Evolutionary conservation across 2,113 vertebrate genomes (phyloP).

Genomic region (Hoplias malabaricus): DNA sequence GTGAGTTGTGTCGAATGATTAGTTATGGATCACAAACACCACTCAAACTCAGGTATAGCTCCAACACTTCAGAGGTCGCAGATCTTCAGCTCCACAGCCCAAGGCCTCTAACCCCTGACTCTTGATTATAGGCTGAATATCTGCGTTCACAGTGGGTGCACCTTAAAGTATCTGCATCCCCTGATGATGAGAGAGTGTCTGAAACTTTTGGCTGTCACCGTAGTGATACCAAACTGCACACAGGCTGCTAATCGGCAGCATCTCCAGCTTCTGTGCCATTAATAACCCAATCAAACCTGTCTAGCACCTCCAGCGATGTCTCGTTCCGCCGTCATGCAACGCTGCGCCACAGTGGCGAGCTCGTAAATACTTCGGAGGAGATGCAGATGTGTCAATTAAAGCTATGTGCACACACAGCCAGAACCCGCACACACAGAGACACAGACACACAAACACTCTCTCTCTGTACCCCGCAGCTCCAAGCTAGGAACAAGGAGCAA

Average conservation of each 20-base stretch:
- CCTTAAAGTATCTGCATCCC: too few species aligned
- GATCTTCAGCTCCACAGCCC: too few species aligned
- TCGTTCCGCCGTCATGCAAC: not conserved
- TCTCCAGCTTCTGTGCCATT: not conserved
- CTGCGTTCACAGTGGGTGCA: too few species aligned
- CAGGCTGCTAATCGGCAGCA: not conserved
- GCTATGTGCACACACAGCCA: not conserved
- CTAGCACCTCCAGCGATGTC: constrained; percentile 12
- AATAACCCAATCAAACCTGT: constrained; percentile 18
- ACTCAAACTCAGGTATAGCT: too few species aligned
- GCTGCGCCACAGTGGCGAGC: not conserved
- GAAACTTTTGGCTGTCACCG: too few species aligned
- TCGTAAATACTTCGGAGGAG: constrained; percentile 1
- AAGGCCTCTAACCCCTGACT: too few species aligned
- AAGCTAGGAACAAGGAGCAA: not conserved
- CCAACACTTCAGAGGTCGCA: too few species aligned
- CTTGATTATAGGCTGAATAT: too few species aligned
- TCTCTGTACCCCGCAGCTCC: not conserved
- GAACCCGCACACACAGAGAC: not conserved
- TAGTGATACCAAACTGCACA: not conserved
- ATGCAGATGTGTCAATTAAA: constrained; percentile 16
- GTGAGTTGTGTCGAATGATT: too few species aligned
- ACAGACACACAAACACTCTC: not conserved
- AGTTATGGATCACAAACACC: too few species aligned
- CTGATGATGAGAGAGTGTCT: too few species aligned